A percentile compares a stretch with the other conserved stretches of the same genome.
Conservation (phyloP, 2,888 invertebrate genomes). For the Lasioglossum leucozonium region DNA sequence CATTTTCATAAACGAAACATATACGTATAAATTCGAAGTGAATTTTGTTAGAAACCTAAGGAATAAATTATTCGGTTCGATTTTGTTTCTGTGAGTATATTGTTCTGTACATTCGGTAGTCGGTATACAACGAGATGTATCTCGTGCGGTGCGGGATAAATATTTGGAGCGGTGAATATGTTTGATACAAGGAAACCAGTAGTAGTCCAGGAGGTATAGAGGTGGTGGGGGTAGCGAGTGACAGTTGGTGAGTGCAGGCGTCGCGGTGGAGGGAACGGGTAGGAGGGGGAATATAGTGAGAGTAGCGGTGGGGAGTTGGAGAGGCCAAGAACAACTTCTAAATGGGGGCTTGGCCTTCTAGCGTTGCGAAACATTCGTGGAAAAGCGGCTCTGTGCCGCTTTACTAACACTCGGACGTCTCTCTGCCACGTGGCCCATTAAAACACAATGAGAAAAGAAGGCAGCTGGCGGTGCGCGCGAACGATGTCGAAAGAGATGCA, state of each 20-base stretch:
- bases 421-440: conserved; percentile 62
- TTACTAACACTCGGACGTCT: conserved; percentile 80
- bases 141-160: conserved; percentile 23
- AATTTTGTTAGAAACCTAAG: background rate
- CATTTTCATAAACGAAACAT: background rate
- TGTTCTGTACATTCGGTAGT: background rate
- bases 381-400: conserved; percentile 82
- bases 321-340: conserved; percentile 75
- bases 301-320: conserved; percentile 47
- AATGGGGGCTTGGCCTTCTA: conserved; percentile 83
- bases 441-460: conserved; percentile 60
- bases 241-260: conserved; percentile 8
- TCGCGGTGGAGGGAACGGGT: background rate
- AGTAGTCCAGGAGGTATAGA: conserved; percentile 9
- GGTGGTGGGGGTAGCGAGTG: conserved; percentile 8
- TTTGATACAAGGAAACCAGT: conserved; percentile 42
- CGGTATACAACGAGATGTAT: background rate
- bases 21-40: background rate
- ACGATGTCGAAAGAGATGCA: conserved; percentile 56
- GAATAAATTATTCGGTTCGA: background rate
- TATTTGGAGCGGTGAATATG: conserved; percentile 40
- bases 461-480: conserved; percentile 48
- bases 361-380: conserved; percentile 84
- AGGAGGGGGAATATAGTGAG: background rate
- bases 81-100: background rate